Evolutionary conservation across 2,797 vertebrate species (phyloP), one percentile per base, ranked within the genome.

Genomic region (Chiroxiphia lanceolata): DNA sequence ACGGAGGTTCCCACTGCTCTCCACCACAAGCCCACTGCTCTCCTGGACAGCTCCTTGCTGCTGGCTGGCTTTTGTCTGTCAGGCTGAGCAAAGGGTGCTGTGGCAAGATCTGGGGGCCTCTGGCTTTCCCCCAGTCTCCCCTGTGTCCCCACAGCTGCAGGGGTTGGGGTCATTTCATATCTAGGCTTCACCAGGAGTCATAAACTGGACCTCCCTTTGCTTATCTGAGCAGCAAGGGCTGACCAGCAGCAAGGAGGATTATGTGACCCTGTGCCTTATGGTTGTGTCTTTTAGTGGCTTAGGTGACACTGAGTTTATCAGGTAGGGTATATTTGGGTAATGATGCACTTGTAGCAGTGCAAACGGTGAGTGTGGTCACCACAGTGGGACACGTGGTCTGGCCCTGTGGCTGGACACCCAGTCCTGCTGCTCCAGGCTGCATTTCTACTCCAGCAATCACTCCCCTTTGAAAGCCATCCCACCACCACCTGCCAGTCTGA

Each of bases 361-460:
- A 6, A 7, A 15, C 16, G 45, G n/a, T 21, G n/a, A 31, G 33
- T 15, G 25, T 65, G 50, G 34, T 67, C 60, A 26, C 45, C 11
- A 1, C 1, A 2, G 50, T 9, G 33, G 65, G 53, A 77, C 2
- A 0, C 0, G 0, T 22, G 54, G 60, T 7, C 42, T 12, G 25
- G 10, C 38, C 11, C 11, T 0, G 0, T 19, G 47, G 44, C 38
- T 11, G 8, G 44, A 48, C 48, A 29, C 22, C 22, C 57, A 50
- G 16, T 60, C 38, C 54, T 7, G 0, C 53, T 40, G 78, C 78
- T 71, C 36, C 38, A 9, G 44, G 34, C 15, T 44, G 42, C 6
- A 0, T 33, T 51, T 38, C 33, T 29, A 3, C 33, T n/a, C 54
- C 33, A 14, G 18, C 44, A 76, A 34, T 27, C 29, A 13, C 33